Percentiles rank a stretch among this genome's conserved stretches.
phyloP scores from a whole-genome alignment of 1,140 invertebrate species.

The Aphelenchoides besseyi region DNA sequence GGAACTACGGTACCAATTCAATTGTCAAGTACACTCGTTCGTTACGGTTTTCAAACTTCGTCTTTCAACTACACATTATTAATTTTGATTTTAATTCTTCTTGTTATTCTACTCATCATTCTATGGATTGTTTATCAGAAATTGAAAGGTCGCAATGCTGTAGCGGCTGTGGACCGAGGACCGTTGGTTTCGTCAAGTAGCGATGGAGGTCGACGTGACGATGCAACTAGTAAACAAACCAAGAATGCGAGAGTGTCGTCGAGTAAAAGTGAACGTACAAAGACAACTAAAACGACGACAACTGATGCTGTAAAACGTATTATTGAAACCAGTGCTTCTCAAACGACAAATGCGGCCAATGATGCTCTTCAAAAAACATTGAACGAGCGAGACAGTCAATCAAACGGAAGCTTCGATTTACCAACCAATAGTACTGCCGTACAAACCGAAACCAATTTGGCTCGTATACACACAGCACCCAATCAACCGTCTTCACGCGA shows the following conservation, averaged over 20 bases:
- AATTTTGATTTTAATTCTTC: conserved; percentile 12
- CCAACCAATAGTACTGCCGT: not conserved
- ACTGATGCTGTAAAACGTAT: conserved; percentile 18
- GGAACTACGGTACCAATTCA: conserved; percentile 26
- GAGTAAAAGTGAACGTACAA: not conserved
- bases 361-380: conserved; percentile 11
- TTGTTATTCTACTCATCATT: conserved; percentile 24
- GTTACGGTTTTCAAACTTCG: conserved; percentile 24
- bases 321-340: not conserved
- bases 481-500: conserved; percentile 3
- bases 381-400: conserved; percentile 2
- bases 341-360: not conserved
- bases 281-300: conserved; percentile 3
- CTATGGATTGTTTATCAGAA: conserved; percentile 25
- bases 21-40: conserved; percentile 19
- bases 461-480: conserved; percentile 5
- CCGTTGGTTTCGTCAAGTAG: not conserved
- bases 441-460: not conserved
- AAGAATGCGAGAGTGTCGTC: not conserved
- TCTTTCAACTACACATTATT: conserved; percentile 30
- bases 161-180: not conserved
- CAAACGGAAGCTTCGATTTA: not conserved
- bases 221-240: not conserved
- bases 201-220: not conserved
- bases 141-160: not conserved